Evolutionary conservation across 2,113 vertebrate species (phyloP), one percentile per base, ranked within the genome.

Genomic region (Stercorarius parasiticus): DNA sequence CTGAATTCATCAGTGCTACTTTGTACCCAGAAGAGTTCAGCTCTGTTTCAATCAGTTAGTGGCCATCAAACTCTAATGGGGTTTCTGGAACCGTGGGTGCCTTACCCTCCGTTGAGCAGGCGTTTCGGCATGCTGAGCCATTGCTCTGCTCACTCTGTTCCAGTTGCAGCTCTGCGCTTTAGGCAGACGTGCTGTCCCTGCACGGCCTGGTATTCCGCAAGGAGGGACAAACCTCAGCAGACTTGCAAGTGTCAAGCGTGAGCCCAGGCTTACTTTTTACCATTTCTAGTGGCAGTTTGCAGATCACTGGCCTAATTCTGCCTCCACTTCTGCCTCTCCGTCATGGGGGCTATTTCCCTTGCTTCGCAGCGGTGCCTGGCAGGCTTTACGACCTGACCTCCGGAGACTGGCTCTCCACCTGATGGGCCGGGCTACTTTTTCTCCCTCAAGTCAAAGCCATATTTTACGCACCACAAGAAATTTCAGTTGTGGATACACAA

Each of bases 31-130:
- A 30, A 76, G 80, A 95, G 87, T 29, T 74, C 82, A 55, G 86
- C 84, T 91, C 86, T 95, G 50, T 97, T 94, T 89, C 94, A 74
- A 90, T 95, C 92, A 96, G 83, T 90, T 84, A 93, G 88, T 10
- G 61, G 83, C 94, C 86, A 82, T 93, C 82, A 89, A 52, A 34
- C 82, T 47, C 87, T 96, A 66, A 95, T 90, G 94, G 91, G 76
- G 65, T 94, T 95, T 85, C 83, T 95, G 93, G 91, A 89, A 84
- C 87, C 73, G 79, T 61, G 90, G 86, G 83, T 89, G 82, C 94
- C 95, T 93, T 94, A 92, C 96, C 79, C 69, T 90, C 78, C 53
- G 74, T 17, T 43, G 65, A 67, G 83, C 50, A 18, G 61, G 64
- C 0, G 0, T 45, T 77, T 58, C 52, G 27, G 74, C 83, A 72